Base-by-base conservation (phyloP, 2,888 invertebrate species). In the Drosophila heteroneura region DNA sequence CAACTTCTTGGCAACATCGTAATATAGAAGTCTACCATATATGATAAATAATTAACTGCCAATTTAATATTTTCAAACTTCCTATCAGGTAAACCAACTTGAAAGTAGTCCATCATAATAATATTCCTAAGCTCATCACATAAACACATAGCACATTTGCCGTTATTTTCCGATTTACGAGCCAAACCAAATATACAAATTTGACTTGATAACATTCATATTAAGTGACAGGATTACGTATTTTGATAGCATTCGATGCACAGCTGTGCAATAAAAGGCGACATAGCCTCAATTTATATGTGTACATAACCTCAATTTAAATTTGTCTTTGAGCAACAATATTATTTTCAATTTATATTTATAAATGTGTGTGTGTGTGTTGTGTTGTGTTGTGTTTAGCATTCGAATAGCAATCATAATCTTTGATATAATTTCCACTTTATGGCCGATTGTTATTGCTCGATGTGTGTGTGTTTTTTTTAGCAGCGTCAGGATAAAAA, bases 271-370 rank as follows among this genome's bases (percentile, higher is more conserved):
- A 35, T 49, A 37, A 58, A 49, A 32, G 57, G 4, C n/a, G 14
- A 12, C 30, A 68, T 39, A 33, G 22, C 22, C 4, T 19, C 44
- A 47, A 57, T 68, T 33, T 51, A 33, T 39, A 26, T 49, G n/a
- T 10, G 26, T 2, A 54, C 22, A 47, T 16, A 53, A 16, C 6
- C 41, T n/a, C 53, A 56, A 73, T 51, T 57, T 57, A 41, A 52
- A 41, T 35, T 65, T 74, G n/a, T 54, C 35, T 16, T 60, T n/a
- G n/a, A 54, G 2, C 32, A 53, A 74, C 67, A 67, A 73, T 68
- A 83, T 81, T 76, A 87, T 84, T 89, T 91, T 86, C 90, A 89
- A 85, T 91, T 90, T 85, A 80, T 77, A 90, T 90, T 80, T 85
- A 86, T 85, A 79, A 78, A 70, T 71, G 63, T 60, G 16, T 51